Evolutionary conservation across 2,888 invertebrate species (phyloP).

Genomic region (Amiota minor): DNA sequence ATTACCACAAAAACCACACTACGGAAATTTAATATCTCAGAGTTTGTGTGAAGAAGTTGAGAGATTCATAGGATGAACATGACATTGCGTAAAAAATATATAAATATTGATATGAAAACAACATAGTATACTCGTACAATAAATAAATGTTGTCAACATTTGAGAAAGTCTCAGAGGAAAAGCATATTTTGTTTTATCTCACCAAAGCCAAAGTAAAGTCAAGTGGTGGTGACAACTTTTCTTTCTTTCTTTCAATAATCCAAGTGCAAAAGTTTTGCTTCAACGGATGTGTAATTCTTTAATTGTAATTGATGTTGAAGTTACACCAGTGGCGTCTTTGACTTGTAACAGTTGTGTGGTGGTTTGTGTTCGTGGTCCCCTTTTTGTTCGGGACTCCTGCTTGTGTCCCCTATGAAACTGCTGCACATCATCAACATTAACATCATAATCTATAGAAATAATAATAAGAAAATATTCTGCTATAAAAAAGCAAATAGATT

Average conservation of each 20-base stretch:
- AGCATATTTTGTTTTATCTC: no score
- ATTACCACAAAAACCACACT: constrained; percentile 59
- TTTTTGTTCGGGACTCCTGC: background rate
- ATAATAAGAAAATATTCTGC: constrained; percentile 2
- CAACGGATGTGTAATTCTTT: background rate
- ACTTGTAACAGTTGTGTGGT: no score
- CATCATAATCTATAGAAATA: constrained; percentile 5
- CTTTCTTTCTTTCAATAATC: background rate
- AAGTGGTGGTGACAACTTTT: background rate
- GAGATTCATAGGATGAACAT: constrained; percentile 5
- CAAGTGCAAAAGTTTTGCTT: constrained; percentile 17
- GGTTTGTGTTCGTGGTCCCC: no score
- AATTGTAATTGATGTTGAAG: no score
- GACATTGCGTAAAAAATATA: constrained; percentile 15
- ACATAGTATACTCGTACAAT: background rate
- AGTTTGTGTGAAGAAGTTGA: constrained; percentile 33
- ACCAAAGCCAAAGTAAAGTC: background rate
- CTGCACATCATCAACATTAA: background rate
- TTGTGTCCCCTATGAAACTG: background rate
- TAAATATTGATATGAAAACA: no score
- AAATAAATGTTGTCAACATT: constrained; percentile 14
- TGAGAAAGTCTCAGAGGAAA: constrained; percentile 8
- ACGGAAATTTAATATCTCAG: constrained; percentile 58
- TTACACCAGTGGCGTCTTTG: no score
- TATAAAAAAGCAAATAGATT: background rate